A percentile compares a stretch with the other conserved stretches of the same genome.
Evolutionary conservation across 2,113 vertebrate genomes (phyloP).

Genomic region (Paedocypris sp.): DNA sequence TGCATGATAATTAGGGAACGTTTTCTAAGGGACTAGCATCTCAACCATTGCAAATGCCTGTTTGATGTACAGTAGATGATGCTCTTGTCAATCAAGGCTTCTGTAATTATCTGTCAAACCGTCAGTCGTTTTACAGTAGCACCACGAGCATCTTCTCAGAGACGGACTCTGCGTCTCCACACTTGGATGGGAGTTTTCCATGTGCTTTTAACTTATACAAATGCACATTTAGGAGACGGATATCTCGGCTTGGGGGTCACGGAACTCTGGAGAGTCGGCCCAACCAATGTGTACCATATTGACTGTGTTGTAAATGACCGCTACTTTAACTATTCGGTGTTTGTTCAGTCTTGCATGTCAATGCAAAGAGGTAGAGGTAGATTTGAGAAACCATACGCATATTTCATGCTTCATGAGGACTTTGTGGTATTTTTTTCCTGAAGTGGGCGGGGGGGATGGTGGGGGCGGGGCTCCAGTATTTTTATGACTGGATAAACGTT

Average conservation of each 20-base stretch:
- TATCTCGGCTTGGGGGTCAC: background rate
- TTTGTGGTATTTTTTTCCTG: background rate
- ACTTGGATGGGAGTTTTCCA: background rate
- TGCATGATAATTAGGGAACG: too few species aligned
- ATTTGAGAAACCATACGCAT: slow-evolving; percentile 5
- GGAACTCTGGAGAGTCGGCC: background rate
- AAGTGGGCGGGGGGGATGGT: too few species aligned
- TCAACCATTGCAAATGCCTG: too few species aligned
- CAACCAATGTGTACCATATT: slow-evolving; percentile 29
- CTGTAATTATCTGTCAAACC: background rate
- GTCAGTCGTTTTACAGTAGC: slow-evolving; percentile 1
- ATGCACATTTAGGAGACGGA: slow-evolving; percentile 1
- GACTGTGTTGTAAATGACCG: slow-evolving; percentile 32
- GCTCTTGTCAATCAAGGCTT: background rate
- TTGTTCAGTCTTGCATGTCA: slow-evolving; percentile 35
- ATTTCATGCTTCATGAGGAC: slow-evolving; percentile 3
- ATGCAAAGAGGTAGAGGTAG: slow-evolving; percentile 20
- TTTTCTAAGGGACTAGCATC: too few species aligned
- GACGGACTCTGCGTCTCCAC: slow-evolving; percentile 4
- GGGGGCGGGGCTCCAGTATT: background rate
- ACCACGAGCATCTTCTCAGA: background rate
- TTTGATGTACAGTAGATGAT: background rate
- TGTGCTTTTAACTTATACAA: slow-evolving; percentile 11
- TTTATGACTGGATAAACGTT: background rate
- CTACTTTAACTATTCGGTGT: slow-evolving; percentile 33